A percentile compares a stretch with the other conserved stretches of the same genome.
Conservation (phyloP, 2,888 invertebrate species). For the Patella depressa region DNA sequence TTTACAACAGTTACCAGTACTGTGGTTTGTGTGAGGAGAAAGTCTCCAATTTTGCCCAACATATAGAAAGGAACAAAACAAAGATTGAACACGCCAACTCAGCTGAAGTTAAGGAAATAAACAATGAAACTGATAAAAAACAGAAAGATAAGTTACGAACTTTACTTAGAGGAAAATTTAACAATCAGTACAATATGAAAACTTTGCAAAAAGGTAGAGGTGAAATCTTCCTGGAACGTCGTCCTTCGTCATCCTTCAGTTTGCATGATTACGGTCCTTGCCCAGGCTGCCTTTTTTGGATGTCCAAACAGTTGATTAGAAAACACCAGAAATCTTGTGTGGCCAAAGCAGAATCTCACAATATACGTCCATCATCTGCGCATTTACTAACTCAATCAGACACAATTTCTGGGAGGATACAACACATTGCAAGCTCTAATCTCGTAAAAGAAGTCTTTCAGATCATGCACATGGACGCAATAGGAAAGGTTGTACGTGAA, state of each 20-base stretch:
- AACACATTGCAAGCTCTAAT: not conserved
- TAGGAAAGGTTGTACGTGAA: not conserved
- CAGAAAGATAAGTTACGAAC: not conserved
- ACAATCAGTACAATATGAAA: conserved; percentile 1
- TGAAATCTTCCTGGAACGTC: not conserved
- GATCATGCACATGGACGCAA: not conserved
- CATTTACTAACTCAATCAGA: not conserved
- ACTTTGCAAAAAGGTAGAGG: not conserved
- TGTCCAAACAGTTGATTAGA: not conserved
- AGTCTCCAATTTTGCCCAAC: too few species aligned
- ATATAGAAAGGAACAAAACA: too few species aligned
- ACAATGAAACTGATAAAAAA: not conserved
- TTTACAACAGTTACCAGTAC: conserved; percentile 8
- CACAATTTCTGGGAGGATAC: not conserved
- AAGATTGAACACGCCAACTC: too few species aligned
- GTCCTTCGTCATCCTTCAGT: not conserved
- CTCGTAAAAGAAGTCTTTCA: not conserved
- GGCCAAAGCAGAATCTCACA: not conserved
- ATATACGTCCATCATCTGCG: not conserved
- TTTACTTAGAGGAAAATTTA: conserved; percentile 1
- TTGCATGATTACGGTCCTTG: not conserved
- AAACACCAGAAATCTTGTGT: not conserved
- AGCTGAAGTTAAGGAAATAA: not conserved
- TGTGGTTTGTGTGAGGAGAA: not conserved
- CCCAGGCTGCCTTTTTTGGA: not conserved